phyloP scores from a whole-genome alignment of 2,888 invertebrate species.

The Epirrita christyi region DNA sequence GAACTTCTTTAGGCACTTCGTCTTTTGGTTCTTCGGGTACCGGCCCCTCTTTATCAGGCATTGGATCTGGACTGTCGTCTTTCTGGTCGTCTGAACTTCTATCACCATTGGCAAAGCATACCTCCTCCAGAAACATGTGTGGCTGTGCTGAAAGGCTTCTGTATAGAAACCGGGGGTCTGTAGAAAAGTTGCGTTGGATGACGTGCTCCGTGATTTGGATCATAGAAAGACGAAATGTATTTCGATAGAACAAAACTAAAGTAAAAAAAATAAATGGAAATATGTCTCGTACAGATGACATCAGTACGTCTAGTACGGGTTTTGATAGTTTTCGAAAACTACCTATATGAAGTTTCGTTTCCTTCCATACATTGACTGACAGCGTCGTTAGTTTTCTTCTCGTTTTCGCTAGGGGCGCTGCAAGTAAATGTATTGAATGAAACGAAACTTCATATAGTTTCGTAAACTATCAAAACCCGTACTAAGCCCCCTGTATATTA shows the following conservation, averaged over 20 bases:
- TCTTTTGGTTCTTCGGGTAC: constrained; percentile 15
- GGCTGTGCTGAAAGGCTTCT: not conserved
- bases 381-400: no score
- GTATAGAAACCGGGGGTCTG: not conserved
- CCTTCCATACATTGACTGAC: no score
- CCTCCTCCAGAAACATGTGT: not conserved
- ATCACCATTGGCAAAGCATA: constrained; percentile 22
- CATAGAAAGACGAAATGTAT: constrained; percentile 2
- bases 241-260: constrained; percentile 22
- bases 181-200: constrained; percentile 1
- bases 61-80: constrained; percentile 12
- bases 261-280: constrained; percentile 11
- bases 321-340: no score
- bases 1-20: constrained; percentile 19
- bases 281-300: constrained; percentile 14
- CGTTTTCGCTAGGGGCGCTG: no score
- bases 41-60: constrained; percentile 1
- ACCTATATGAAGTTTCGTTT: no score
- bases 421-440: no score
- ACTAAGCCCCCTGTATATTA: no score
- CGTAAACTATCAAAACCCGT: no score
- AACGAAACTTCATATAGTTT: no score
- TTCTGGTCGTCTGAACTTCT: constrained; percentile 11
- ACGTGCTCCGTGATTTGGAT: constrained; percentile 9
- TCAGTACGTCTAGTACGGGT: no score